These are phyloP conservation scores for Bombus superbus DNA, from an alignment of 1,140 invertebrate species.

Conservation along the genomic window DNA sequence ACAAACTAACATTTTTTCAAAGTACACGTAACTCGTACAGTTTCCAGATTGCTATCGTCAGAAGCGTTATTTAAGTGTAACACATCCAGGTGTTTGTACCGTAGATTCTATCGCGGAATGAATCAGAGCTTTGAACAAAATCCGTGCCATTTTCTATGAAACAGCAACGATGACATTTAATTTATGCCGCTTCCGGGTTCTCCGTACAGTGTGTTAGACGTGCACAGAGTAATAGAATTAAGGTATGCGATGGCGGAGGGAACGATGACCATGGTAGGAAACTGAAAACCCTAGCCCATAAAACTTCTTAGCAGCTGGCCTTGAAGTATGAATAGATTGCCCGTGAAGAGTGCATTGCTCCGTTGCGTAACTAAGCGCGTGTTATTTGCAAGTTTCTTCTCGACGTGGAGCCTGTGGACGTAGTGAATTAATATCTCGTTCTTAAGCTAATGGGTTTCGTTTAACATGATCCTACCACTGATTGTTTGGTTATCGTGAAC, in stretches of 20 bases:
- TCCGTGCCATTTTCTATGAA: slow-evolving; percentile 16
- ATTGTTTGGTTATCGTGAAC: neutral
- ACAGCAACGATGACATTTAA: slow-evolving; percentile 10
- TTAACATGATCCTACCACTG: neutral
- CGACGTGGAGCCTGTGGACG: neutral
- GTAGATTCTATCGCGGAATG: neutral
- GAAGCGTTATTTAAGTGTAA: neutral
- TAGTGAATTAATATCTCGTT: slow-evolving; percentile 32
- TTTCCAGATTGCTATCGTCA: neutral
- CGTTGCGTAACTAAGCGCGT: slow-evolving; percentile 73
- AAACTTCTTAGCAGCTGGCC: slow-evolving; percentile 68
- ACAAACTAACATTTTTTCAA: neutral
- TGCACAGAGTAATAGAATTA: slow-evolving; percentile 48
- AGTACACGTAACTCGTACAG: too few species aligned
- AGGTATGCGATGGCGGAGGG: slow-evolving; percentile 34
- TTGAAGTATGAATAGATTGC: slow-evolving; percentile 77
- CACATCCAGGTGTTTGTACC: neutral
- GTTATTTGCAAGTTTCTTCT: slow-evolving; percentile 73
- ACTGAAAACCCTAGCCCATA: slow-evolving; percentile 56
- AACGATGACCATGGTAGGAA: slow-evolving; percentile 64
- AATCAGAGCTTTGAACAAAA: slow-evolving; percentile 28
- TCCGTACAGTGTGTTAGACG: slow-evolving; percentile 50
- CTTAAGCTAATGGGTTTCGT: neutral
- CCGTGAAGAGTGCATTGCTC: slow-evolving; percentile 78
- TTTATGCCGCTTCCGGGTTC: slow-evolving; percentile 38